These are phyloP conservation scores for Actias luna DNA, from an alignment of 2,888 invertebrate genomes.

Conservation along the genomic window DNA sequence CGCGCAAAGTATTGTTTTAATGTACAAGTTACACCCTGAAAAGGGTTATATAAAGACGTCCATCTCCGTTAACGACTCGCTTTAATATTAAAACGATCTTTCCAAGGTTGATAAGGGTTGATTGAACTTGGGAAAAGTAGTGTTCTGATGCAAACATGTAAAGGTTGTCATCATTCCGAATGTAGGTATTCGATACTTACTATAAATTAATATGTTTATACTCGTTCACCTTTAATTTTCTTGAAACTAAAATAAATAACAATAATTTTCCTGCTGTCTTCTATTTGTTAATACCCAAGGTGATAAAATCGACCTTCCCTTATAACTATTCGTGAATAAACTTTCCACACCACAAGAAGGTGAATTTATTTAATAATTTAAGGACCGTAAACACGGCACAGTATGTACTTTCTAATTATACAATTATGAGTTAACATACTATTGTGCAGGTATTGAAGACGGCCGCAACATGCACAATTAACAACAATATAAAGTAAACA, in stretches of 20 bases:
- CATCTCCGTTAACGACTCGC: background rate
- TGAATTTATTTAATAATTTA: too few species aligned
- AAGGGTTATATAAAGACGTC: background rate
- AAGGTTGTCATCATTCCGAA: conserved; percentile 8
- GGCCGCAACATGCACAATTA: too few species aligned
- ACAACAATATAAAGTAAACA: too few species aligned
- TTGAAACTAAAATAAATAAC: background rate
- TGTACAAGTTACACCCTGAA: background rate
- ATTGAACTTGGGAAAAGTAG: background rate
- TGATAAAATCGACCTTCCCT: too few species aligned
- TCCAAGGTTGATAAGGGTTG: conserved; percentile 4
- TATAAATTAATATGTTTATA: background rate
- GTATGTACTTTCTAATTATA: too few species aligned
- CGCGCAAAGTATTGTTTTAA: background rate
- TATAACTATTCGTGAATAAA: too few species aligned
- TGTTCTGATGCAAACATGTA: background rate
- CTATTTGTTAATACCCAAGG: background rate
- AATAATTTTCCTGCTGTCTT: background rate
- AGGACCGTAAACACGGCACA: too few species aligned
- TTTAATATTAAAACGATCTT: background rate
- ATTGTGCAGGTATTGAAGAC: too few species aligned
- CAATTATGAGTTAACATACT: too few species aligned
- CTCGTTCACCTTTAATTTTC: background rate
- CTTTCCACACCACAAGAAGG: too few species aligned
- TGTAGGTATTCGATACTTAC: background rate